Evolutionary conservation across 2,113 vertebrate species (phyloP), one percentile per base, ranked within the genome.

Genomic region (Halichoerus grypus): DNA sequence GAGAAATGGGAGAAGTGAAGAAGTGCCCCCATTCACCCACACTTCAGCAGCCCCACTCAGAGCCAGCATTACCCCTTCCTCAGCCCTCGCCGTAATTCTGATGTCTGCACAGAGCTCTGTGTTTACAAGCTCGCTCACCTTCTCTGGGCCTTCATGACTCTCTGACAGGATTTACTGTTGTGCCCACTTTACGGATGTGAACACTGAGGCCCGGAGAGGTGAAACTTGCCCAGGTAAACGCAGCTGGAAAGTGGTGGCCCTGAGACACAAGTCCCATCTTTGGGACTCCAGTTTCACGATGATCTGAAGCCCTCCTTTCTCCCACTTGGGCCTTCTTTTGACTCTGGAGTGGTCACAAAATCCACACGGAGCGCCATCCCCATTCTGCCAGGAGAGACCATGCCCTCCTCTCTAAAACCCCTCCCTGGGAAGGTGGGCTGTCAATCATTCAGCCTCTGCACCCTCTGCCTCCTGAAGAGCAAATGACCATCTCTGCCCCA

Each of bases 21-120:
- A 61, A 8, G 39, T 12, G 51, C 7, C 31, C 53, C 28, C 6
- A 2, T 1, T 2, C 5, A 4, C 0, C 67, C 69, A 16, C 36
- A 51, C n/a, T 21, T 4, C 6, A 36, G 6, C 10, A 18, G 28
- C 4, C 22, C 36, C 39, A 3, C 36, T 5, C 80, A 51, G 55
- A 88, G 16, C 53, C 39, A 1, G 39, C 51, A 9, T 13, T 8
- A n/a, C 24, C 15, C 21, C 80, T 19, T 22, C 42, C 72, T 7
- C 49, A 10, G 61, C 36, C 55, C 22, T 67, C 49, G 0, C 22
- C 1, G 0, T 10, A 4, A 12, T 33, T 10, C 71, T 14, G 12
- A 24, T 42, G 21, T 7, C 46, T 1, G 18, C 11, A 33, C 31
- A 5, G 18, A 12, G 57, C 8, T 21, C n/a, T 6, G 0, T 36